Evolutionary conservation across 2,888 invertebrate genomes (phyloP).

Genomic region (Mayetiola destructor): DNA sequence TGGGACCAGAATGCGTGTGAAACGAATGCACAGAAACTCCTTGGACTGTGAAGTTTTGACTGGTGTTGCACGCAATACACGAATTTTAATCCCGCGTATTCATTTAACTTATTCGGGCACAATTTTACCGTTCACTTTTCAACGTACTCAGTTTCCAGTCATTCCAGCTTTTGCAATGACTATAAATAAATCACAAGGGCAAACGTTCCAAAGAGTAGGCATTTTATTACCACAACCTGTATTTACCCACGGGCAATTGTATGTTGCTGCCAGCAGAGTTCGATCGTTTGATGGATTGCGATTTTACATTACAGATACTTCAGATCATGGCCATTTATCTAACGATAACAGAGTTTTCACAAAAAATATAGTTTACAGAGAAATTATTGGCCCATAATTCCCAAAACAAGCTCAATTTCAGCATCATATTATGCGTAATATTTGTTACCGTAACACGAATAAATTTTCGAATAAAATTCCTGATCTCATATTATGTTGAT

Average conservation of each 20-base stretch:
- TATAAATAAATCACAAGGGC: slow-evolving; percentile 2
- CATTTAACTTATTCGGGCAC: slow-evolving; percentile 16
- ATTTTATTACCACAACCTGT: background rate
- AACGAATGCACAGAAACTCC: background rate
- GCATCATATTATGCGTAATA: too few species aligned
- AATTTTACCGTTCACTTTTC: slow-evolving; percentile 15
- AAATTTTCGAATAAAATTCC: too few species aligned
- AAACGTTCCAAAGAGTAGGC: background rate
- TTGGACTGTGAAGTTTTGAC: background rate
- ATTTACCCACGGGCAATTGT: slow-evolving; percentile 7
- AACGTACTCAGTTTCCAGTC: slow-evolving; percentile 15
- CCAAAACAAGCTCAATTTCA: too few species aligned
- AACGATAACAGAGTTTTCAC: slow-evolving; percentile 15
- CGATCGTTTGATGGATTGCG: slow-evolving; percentile 15
- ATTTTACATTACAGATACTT: slow-evolving; percentile 15
- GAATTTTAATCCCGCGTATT: slow-evolving; percentile 16
- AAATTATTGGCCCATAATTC: background rate
- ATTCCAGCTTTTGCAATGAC: slow-evolving; percentile 17
- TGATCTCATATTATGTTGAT: too few species aligned
- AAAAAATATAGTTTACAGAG: slow-evolving; percentile 1
- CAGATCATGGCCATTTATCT: slow-evolving; percentile 14
- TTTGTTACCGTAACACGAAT: too few species aligned
- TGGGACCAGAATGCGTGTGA: slow-evolving; percentile 16
- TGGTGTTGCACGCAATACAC: background rate
- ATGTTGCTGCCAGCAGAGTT: slow-evolving; percentile 17